phyloP scores from a whole-genome alignment of 2,113 vertebrate species.

The Syngnathus floridae region DNA sequence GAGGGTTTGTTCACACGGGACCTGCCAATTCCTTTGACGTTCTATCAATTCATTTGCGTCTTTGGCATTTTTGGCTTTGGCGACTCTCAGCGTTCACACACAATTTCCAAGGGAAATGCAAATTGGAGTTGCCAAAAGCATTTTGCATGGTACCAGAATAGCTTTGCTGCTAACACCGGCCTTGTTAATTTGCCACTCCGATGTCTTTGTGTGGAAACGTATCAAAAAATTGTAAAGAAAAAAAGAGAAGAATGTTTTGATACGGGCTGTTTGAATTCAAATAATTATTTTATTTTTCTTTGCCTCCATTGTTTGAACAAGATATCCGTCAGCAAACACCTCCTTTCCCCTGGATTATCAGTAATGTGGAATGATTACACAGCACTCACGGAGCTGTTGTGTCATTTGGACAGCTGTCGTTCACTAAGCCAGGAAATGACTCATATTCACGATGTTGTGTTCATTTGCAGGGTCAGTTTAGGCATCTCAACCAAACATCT shows the following conservation, averaged over 20 bases:
- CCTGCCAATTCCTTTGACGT: background rate
- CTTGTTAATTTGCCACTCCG: background rate
- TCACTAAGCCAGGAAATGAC: constrained; percentile 36
- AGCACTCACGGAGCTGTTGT: constrained; percentile 27
- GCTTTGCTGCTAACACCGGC: background rate
- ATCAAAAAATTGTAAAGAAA: background rate
- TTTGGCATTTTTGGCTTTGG: background rate
- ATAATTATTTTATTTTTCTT: background rate
- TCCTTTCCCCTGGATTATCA: constrained; percentile 40
- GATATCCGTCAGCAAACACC: constrained; percentile 18
- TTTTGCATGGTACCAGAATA: background rate
- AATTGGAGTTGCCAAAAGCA: background rate
- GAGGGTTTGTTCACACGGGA: background rate
- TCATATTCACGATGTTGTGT: constrained; percentile 19
- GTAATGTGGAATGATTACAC: constrained; percentile 29
- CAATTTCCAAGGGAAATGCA: background rate
- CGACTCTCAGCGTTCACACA: background rate
- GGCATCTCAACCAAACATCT: background rate
- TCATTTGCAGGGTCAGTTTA: constrained; percentile 16
- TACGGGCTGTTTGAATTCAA: background rate
- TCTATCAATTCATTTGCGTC: background rate
- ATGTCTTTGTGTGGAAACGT: too few relatives aligned
- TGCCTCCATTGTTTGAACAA: constrained; percentile 1
- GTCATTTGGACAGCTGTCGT: constrained; percentile 48
- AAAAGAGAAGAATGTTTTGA: background rate